Evolutionary conservation across 2,888 invertebrate genomes (phyloP).

Genomic region (Catotricha subobsoleta): DNA sequence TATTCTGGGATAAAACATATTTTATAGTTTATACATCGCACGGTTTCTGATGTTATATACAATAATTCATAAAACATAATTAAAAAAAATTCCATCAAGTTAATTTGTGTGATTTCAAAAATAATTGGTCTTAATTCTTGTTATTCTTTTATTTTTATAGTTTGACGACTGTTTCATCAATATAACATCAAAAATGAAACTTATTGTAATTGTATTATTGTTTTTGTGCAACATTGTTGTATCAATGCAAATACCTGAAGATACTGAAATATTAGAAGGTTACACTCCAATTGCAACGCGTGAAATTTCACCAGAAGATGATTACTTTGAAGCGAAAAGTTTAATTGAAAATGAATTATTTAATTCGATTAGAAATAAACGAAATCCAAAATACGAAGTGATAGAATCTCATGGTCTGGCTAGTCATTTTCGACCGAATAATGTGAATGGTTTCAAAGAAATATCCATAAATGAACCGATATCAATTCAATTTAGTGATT

Average conservation of each 20-base stretch:
- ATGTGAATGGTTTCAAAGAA: slow-evolving; percentile 1
- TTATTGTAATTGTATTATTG: neutral
- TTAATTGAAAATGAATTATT: slow-evolving; percentile 14
- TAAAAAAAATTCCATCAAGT: too few relatives aligned
- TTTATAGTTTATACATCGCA: too few relatives aligned
- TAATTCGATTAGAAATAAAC: slow-evolving; percentile 20
- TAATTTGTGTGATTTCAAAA: too few relatives aligned
- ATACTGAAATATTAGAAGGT: slow-evolving; percentile 21
- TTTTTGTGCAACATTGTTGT: neutral
- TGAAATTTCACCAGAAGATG: slow-evolving; percentile 18
- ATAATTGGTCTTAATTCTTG: too few relatives aligned
- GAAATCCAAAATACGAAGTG: slow-evolving; percentile 11
- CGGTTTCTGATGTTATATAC: too few relatives aligned
- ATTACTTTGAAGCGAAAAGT: slow-evolving; percentile 18
- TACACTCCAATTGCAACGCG: slow-evolving; percentile 16
- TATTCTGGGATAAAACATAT: too few relatives aligned
- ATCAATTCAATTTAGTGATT: neutral
- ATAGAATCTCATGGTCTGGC: slow-evolving; percentile 14
- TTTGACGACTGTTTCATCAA: too few relatives aligned
- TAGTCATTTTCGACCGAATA: slow-evolving; percentile 13
- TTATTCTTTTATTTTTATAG: too few relatives aligned
- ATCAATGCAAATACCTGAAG: slow-evolving; percentile 19
- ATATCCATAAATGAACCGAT: too few relatives aligned
- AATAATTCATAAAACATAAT: too few relatives aligned
- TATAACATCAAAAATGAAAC: slow-evolving; percentile 2